Conservation (phyloP, 2,888 invertebrate species). For the Acrobasis repandana region DNA sequence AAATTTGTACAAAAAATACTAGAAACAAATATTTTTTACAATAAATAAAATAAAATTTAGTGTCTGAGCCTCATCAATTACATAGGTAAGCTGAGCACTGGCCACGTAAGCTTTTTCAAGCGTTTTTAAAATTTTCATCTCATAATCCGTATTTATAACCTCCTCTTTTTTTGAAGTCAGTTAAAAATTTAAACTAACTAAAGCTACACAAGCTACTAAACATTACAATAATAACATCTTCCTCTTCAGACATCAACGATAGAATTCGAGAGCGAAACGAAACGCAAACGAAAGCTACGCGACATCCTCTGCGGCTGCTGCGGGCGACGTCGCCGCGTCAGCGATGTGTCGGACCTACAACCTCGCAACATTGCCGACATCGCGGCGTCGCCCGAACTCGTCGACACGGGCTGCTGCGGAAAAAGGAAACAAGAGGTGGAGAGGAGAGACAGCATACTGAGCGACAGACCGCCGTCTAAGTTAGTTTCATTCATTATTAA, state of each 20-base stretch:
- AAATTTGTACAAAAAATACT: no score
- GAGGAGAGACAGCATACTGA: conserved; percentile 81
- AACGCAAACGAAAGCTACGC: conserved; percentile 73
- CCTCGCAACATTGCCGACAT: conserved; percentile 40
- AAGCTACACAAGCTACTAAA: no score
- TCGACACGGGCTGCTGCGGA: conserved; percentile 68
- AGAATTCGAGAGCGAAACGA: conserved; percentile 71
- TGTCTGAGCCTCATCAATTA: no score
- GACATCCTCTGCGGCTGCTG: conserved; percentile 71
- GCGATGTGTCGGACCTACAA: conserved; percentile 46
- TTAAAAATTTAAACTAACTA: no score
- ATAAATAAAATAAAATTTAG: no score
- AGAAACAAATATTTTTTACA: no score
- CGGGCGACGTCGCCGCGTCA: conserved; percentile 51
- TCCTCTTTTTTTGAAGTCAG: no score
- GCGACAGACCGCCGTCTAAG: conserved; percentile 70
- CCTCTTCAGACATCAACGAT: conserved; percentile 57
- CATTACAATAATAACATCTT: neutral
- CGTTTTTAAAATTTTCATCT: no score
- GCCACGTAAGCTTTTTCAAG: no score
- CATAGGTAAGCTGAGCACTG: no score
- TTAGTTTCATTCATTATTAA: conserved; percentile 41
- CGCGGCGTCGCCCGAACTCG: conserved; percentile 47
- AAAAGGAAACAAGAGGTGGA: conserved; percentile 68
- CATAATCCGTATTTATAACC: no score